A percentile compares a stretch with the other conserved stretches of the same genome.
These are phyloP conservation scores for Actinia equina DNA, from an alignment of 64 coral and sea anemone genomes.

Conservation along the genomic window DNA sequence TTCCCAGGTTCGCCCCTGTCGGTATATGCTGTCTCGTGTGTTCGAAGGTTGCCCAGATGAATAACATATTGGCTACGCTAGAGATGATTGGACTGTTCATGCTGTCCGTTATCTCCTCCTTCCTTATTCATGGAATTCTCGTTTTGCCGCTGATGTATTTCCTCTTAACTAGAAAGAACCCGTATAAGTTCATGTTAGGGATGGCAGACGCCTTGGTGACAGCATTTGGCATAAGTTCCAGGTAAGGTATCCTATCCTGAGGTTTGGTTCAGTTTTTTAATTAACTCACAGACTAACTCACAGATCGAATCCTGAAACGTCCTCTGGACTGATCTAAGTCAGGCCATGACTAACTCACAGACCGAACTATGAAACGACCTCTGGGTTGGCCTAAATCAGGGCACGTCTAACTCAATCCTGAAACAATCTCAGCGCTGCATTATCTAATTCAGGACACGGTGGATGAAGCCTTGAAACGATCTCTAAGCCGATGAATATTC, in stretches of 20 bases:
- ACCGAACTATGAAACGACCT: too few species aligned
- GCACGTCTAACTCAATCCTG: too few species aligned
- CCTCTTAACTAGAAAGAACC: conserved; percentile 64
- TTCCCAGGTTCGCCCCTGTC: conserved; percentile 74
- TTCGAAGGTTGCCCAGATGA: conserved; percentile 69
- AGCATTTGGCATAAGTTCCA: conserved; percentile 86
- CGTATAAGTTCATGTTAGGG: conserved; percentile 58
- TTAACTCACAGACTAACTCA: too few species aligned
- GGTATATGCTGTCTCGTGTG: conserved; percentile 80
- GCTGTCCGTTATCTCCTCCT: conserved; percentile 54
- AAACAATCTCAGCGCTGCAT: too few species aligned
- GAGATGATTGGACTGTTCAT: conserved; percentile 66
- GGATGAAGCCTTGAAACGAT: too few species aligned
- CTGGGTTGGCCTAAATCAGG: too few species aligned
- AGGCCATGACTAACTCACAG: too few species aligned
- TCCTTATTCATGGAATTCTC: conserved; percentile 61
- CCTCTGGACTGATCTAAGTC: too few species aligned
- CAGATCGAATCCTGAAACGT: too few species aligned
- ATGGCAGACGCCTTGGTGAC: conserved; percentile 79
- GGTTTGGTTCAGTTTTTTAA: background rate
- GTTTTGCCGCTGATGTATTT: conserved; percentile 76
- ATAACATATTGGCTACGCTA: conserved; percentile 40
- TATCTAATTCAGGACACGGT: too few species aligned
- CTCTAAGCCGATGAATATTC: too few species aligned
- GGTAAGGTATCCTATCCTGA: conserved; percentile 21